phyloP scores from a whole-genome alignment of 92 coral and sea anemone species.

The Ricordea florida region DNA sequence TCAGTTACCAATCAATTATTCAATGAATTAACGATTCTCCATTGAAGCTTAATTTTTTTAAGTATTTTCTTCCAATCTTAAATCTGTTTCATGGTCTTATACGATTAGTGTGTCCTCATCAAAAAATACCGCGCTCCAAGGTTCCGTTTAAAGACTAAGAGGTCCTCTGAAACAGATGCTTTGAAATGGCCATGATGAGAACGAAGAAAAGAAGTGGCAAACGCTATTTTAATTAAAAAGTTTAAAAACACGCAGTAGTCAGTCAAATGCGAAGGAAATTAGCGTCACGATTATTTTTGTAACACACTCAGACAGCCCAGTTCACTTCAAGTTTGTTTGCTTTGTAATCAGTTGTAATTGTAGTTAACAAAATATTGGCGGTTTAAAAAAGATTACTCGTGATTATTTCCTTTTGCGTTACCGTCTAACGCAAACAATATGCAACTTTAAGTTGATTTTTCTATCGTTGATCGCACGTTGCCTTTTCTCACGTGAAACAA shows the following conservation, averaged over 20 bases:
- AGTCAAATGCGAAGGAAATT: conserved; percentile 21
- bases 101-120: background rate
- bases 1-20: background rate
- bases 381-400: conserved; percentile 23
- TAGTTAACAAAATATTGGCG: conserved; percentile 12
- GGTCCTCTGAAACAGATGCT: too few relatives aligned
- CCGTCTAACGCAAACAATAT: conserved; percentile 30
- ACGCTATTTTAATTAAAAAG: background rate
- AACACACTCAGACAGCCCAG: conserved; percentile 1
- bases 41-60: background rate
- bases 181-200: too few relatives aligned
- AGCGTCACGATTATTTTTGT: background rate
- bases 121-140: background rate
- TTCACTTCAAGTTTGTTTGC: conserved; percentile 25
- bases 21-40: background rate
- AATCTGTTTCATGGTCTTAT: background rate
- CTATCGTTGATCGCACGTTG: conserved; percentile 38
- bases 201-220: too few relatives aligned
- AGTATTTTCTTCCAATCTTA: background rate
- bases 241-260: too few relatives aligned
- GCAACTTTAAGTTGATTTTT: conserved; percentile 31
- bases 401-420: conserved; percentile 28
- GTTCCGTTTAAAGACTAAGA: background rate
- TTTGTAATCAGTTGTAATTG: conserved; percentile 35
- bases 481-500: conserved; percentile 42